phyloP scores from a whole-genome alignment of 2,888 invertebrate species.

The Linyphia triangularis region DNA sequence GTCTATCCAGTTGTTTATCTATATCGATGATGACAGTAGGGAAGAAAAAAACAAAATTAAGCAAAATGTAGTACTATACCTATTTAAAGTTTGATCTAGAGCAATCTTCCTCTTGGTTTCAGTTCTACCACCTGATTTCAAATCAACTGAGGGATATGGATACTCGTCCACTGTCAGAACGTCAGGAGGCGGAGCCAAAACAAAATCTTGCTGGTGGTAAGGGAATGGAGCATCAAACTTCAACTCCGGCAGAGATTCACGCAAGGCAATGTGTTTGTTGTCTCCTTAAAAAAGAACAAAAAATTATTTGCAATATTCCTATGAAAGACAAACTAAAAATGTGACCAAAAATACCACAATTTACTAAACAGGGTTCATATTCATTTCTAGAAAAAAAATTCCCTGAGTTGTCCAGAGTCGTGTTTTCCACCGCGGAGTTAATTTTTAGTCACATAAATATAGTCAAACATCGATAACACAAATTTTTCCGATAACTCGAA shows the following conservation, averaged over 20 bases:
- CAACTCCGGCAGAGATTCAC: slow-evolving; percentile 88
- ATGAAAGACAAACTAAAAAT: too few species aligned
- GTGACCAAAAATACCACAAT: too few species aligned
- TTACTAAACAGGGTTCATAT: too few species aligned
- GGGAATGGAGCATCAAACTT: slow-evolving; percentile 84
- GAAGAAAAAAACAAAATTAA: neutral
- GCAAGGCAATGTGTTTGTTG: slow-evolving; percentile 56
- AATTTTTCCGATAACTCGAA: too few species aligned
- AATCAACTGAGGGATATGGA: slow-evolving; percentile 77
- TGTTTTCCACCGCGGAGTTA: too few species aligned
- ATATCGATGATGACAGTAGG: too few species aligned
- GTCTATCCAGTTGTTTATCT: too few species aligned
- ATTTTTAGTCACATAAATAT: too few species aligned
- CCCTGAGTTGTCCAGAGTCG: too few species aligned
- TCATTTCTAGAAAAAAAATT: too few species aligned
- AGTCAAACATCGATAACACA: too few species aligned
- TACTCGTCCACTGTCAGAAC: slow-evolving; percentile 89
- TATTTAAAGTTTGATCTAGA: neutral
- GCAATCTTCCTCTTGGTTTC: slow-evolving; percentile 8
- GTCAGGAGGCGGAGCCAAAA: slow-evolving; percentile 89
- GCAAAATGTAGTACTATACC: neutral
- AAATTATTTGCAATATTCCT: too few species aligned
- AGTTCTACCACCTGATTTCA: neutral
- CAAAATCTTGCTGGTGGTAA: slow-evolving; percentile 71
- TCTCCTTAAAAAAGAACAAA: slow-evolving; percentile 51